Evolutionary conservation across 2,888 invertebrate genomes (phyloP).

Genomic region (Archips crataeganus): DNA sequence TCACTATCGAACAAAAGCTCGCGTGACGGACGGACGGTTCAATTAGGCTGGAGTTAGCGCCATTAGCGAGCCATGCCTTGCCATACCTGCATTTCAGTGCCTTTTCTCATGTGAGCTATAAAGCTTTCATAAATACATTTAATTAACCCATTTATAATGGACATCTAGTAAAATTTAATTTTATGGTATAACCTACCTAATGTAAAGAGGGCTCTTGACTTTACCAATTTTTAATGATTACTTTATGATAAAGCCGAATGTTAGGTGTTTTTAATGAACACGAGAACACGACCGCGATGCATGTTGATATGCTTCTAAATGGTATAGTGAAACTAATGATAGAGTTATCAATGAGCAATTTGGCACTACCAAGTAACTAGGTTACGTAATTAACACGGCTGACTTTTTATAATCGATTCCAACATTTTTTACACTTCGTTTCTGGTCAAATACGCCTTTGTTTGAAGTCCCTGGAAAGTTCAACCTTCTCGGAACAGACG

Average conservation of each 20-base stretch:
- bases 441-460: slow-evolving; percentile 20
- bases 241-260: slow-evolving; percentile 2
- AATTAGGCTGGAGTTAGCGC: slow-evolving; percentile 44
- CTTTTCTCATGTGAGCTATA: slow-evolving; percentile 43
- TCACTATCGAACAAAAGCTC: slow-evolving; percentile 42
- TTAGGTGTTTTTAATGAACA: slow-evolving; percentile 7
- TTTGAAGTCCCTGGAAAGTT: slow-evolving; percentile 17
- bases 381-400: slow-evolving; percentile 1
- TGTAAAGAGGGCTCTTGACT: not conserved
- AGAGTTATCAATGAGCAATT: slow-evolving; percentile 30
- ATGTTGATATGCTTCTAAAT: slow-evolving; percentile 12
- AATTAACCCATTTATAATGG: slow-evolving; percentile 32
- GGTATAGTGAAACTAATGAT: slow-evolving; percentile 8
- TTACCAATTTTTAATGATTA: slow-evolving; percentile 7
- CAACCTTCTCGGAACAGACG: slow-evolving; percentile 18
- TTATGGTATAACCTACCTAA: not conserved
- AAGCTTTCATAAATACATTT: slow-evolving; percentile 43
- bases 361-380: slow-evolving; percentile 7
- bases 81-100: slow-evolving; percentile 43
- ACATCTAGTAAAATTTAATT: slow-evolving; percentile 1
- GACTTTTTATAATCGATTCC: slow-evolving; percentile 11
- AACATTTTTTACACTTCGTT: slow-evolving; percentile 25
- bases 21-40: slow-evolving; percentile 45
- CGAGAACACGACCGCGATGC: slow-evolving; percentile 6
- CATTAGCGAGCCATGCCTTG: slow-evolving; percentile 43